Percentiles rank a stretch among this genome's conserved stretches.
Evolutionary conservation across 1,140 invertebrate species (phyloP).

Genomic region (Drosophila ohnishii): DNA sequence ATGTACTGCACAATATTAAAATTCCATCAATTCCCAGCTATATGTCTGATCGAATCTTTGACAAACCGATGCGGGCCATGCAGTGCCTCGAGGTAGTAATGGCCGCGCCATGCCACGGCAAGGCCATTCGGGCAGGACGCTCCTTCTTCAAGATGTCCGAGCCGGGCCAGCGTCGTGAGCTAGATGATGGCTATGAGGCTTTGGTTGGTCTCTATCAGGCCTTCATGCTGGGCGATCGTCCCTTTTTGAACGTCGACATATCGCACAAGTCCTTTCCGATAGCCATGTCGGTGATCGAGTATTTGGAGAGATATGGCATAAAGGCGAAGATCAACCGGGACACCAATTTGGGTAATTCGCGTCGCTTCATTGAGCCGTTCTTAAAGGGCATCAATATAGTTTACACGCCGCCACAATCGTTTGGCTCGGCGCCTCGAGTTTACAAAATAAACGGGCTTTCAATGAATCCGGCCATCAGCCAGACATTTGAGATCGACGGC

Average conservation of each 20-base stretch:
- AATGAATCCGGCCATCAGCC: slow-evolving; percentile 47
- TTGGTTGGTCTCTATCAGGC: slow-evolving; percentile 90
- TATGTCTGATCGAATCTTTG: slow-evolving; percentile 71
- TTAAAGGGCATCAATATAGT: slow-evolving; percentile 60
- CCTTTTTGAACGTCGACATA: slow-evolving; percentile 90
- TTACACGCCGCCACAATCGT: slow-evolving; percentile 60
- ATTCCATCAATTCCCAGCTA: slow-evolving; percentile 44
- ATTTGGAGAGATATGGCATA: slow-evolving; percentile 50
- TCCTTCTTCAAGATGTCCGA: slow-evolving; percentile 82
- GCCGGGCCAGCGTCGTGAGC: slow-evolving; percentile 39
- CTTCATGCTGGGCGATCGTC: slow-evolving; percentile 88
- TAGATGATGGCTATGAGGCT: slow-evolving; percentile 87
- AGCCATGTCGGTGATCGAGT: slow-evolving; percentile 83
- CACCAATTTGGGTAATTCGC: slow-evolving; percentile 4
- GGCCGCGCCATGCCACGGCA: slow-evolving; percentile 77
- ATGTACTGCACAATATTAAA: not conserved
- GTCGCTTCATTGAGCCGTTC: slow-evolving; percentile 20
- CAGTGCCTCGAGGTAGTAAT: slow-evolving; percentile 94
- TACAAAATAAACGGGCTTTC: slow-evolving; percentile 85
- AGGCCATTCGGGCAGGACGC: slow-evolving; percentile 84
- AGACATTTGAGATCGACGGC: slow-evolving; percentile 78
- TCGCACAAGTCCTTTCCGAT: slow-evolving; percentile 88
- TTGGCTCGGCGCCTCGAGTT: slow-evolving; percentile 56
- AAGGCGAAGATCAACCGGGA: not conserved
- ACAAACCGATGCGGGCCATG: slow-evolving; percentile 87